These are phyloP conservation scores for Castor canadensis DNA, from an alignment of 2,113 vertebrate genomes.

Conservation along the genomic window DNA sequence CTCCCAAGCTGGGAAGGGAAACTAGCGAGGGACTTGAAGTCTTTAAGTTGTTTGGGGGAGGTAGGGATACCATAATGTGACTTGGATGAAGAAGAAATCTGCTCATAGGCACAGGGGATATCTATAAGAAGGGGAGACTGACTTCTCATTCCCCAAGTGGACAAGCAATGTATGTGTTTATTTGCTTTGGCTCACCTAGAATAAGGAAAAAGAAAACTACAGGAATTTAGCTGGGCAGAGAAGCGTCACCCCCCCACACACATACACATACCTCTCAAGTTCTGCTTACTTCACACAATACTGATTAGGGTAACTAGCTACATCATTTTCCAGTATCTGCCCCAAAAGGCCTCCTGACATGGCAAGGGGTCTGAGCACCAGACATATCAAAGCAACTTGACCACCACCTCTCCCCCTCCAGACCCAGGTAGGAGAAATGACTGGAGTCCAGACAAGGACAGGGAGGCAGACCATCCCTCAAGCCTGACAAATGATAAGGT, in stretches of 20 bases:
- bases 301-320: not conserved
- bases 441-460: not conserved
- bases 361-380: not conserved
- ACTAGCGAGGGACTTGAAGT: not conserved
- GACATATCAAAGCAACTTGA: not conserved
- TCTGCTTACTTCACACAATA: not conserved
- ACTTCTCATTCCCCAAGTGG: not conserved
- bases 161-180: rapidly evolving
- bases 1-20: not conserved
- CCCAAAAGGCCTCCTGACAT: not conserved
- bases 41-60: not conserved
- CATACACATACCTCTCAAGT: not conserved
- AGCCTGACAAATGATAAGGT: not conserved
- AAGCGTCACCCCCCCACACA: not conserved
- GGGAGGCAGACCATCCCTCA: not conserved
- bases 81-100: not conserved
- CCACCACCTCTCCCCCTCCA: not conserved
- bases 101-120: not conserved
- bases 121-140: not conserved
- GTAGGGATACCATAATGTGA: too few relatives aligned
- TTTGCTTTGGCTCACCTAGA: not conserved
- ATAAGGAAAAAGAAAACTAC: not conserved
- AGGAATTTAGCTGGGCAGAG: not conserved
- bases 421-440: rapidly evolving
- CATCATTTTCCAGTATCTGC: not conserved